A percentile compares a stretch with the other conserved stretches of the same genome.
These are phyloP conservation scores for Lamellibrachia luymesi DNA, from an alignment of 1,140 invertebrate species.

Conservation along the genomic window DNA sequence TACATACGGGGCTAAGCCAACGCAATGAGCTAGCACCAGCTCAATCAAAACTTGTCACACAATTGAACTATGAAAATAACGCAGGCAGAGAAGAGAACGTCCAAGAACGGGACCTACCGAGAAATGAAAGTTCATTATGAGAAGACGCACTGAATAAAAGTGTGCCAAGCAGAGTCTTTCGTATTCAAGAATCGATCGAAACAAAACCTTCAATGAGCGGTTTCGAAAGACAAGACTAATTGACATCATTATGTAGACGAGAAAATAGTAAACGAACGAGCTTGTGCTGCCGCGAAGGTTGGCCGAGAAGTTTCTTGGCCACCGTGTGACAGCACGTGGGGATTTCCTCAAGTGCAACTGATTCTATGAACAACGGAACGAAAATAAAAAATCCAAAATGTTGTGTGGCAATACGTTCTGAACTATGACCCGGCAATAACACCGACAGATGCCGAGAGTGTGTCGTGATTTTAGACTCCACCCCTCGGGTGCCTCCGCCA, in stretches of 20 bases:
- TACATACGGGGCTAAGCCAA: no score
- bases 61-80: not conserved
- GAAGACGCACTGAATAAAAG: not conserved
- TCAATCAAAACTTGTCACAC: not conserved
- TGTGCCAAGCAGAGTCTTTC: not conserved
- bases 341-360: no score
- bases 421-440: not conserved
- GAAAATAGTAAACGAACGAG: not conserved
- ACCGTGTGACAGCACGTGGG: no score
- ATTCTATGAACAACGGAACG: not conserved
- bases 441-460: not conserved
- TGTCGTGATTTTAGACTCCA: not conserved
- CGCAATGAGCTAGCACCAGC: not conserved
- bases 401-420: not conserved
- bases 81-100: not conserved
- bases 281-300: not conserved
- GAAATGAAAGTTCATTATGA: not conserved
- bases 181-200: not conserved
- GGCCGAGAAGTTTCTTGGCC: not conserved
- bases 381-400: not conserved
- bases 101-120: not conserved
- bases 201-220: not conserved
- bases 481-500: no score
- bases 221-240: not conserved
- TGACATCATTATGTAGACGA: not conserved